Conservation (phyloP, 2,113 vertebrate genomes). For the Ascaphus truei region DNA sequence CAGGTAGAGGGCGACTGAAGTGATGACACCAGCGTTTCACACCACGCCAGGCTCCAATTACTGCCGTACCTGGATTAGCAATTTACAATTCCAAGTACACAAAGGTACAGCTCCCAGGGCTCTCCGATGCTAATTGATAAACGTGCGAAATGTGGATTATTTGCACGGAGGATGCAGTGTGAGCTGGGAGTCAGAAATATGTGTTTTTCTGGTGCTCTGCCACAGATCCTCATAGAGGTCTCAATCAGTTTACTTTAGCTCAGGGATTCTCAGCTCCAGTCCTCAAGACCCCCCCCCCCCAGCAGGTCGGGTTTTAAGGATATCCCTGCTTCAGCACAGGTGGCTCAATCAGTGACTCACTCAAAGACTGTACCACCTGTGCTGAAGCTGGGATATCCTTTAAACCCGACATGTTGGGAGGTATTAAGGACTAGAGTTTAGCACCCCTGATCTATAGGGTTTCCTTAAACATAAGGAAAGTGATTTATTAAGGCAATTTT, state of each 20-base stretch:
- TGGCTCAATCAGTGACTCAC: no score
- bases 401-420: no score
- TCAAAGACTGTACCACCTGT: no score
- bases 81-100: constrained; percentile 52
- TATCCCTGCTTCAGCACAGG: no score
- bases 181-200: neutral
- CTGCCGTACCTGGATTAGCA: constrained; percentile 57
- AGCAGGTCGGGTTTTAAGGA: no score
- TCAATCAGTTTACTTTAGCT: neutral
- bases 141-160: constrained; percentile 37
- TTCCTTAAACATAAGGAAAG: no score
- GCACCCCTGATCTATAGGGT: no score
- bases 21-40: constrained; percentile 59
- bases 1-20: constrained; percentile 48
- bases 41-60: constrained; percentile 54
- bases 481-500: no score
- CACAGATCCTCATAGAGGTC: neutral
- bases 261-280: no score
- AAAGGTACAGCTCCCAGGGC: constrained; percentile 36
- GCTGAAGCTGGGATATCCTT: no score
- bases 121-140: constrained; percentile 48
- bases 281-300: no score
- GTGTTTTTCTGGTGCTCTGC: neutral
- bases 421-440: no score
- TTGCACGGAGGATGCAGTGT: constrained; percentile 12